Evolutionary conservation across 2,888 invertebrate genomes (phyloP), one percentile per base, ranked within the genome.

Genomic region (Malachius bipustulatus): DNA sequence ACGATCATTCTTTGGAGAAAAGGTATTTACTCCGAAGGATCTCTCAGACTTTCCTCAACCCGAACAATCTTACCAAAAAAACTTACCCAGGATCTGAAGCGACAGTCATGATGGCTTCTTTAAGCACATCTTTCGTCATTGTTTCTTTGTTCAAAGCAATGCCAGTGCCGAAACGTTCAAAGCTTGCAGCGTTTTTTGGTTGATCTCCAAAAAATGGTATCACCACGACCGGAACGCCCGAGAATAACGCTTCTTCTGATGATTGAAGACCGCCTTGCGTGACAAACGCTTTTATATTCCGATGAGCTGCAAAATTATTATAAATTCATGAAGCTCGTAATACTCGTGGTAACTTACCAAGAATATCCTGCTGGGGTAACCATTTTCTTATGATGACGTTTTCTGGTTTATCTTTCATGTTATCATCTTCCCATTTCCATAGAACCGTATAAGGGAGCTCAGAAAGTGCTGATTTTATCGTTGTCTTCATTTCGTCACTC

Each of bases 361-460:
- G 34, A 30, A 49, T 28, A 32, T 45, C 47, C 34, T 47, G 47
- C 35, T 49, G 49, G 3, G 47, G 47, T n/a, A 49, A 39, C 49
- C 49, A 49, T 40, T 46, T 45, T 26, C 44, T 35, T 4, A 35
- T 36, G 4, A 46, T 34, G 1, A 48, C 40, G 32, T 48, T 48
- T 12, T 43, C 19, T 3, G 43, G 43, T 28, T 39, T 15, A 8
- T 27, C 38, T 11, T 36, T 39, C 14, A 43, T 14, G 35, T 38
- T 26, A n/a, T 45, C 43, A 4, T 37, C 31, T 32, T 48, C 46
- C 42, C 44, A 48, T 43, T 48, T 48, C 41, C 45, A 48, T 13
- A 48, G 10, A 10, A 46, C 37, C 26, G 32, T 36, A 27, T 44
- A 46, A 1, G 47, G 47, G 27, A 47, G 16, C 26, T 42, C 38